Evolutionary conservation across 2,797 vertebrate species (phyloP).

Genomic region (Petrocephalus schoutedeni): DNA sequence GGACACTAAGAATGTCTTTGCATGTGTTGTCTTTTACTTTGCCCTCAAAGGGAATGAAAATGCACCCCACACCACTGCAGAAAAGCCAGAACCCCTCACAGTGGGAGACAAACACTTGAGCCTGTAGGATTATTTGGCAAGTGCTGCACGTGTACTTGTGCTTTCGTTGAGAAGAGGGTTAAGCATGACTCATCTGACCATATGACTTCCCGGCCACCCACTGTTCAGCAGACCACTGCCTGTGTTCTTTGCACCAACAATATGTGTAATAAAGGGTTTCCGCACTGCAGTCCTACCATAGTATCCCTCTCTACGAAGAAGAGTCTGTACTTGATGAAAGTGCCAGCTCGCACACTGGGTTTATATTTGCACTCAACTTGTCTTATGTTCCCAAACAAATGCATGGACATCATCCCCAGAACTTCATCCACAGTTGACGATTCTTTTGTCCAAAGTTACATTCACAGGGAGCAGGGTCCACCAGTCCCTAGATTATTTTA

Average conservation of each 20-base stretch:
- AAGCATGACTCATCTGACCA: slow-evolving; percentile 15
- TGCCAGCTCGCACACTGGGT: not conserved
- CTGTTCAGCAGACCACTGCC: not conserved
- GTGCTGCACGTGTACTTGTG: not conserved
- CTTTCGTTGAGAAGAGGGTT: not conserved
- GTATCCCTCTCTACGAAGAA: not conserved
- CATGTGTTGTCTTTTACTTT: not conserved
- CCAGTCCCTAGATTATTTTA: not conserved
- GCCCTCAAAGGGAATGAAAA: not conserved
- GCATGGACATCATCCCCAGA: not conserved
- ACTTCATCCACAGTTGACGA: not conserved
- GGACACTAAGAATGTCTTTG: not conserved
- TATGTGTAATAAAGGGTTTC: slow-evolving; percentile 4
- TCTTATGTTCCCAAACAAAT: not conserved
- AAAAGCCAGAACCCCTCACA: slow-evolving; percentile 8
- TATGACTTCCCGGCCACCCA: not conserved
- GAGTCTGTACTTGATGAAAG: not conserved
- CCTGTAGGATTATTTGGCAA: slow-evolving; percentile 1
- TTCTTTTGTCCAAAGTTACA: not conserved
- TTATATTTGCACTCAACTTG: not conserved
- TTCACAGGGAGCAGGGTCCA: not conserved
- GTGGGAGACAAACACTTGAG: slow-evolving; percentile 10
- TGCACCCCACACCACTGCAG: not conserved
- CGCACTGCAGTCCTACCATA: not conserved
- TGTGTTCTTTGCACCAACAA: slow-evolving; percentile 5